phyloP scores from a whole-genome alignment of 2,888 invertebrate species.

The Hecatera dysodea region DNA sequence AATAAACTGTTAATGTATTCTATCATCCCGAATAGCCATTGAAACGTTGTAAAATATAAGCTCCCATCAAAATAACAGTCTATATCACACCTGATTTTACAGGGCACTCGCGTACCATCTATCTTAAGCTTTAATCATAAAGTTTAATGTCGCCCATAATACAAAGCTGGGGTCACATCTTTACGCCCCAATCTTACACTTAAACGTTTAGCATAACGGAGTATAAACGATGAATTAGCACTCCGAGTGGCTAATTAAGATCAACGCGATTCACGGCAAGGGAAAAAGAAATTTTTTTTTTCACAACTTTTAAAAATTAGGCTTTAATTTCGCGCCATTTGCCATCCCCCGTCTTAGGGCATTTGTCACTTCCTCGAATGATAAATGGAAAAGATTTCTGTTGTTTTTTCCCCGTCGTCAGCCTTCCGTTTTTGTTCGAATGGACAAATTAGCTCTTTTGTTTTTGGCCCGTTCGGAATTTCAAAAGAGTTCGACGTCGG shows the following conservation, averaged over 20 bases:
- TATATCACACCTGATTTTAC: conserved; percentile 61
- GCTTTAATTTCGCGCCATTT: conserved; percentile 75
- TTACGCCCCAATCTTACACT: conserved; percentile 66
- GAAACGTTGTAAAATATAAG: conserved; percentile 40
- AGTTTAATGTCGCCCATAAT: conserved; percentile 62
- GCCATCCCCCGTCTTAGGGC: conserved; percentile 63
- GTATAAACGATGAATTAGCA: conserved; percentile 71
- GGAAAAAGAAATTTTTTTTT: conserved; percentile 54
- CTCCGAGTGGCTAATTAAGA: conserved; percentile 67
- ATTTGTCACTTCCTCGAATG: conserved; percentile 75
- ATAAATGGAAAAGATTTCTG: conserved; percentile 71
- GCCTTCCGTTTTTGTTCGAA: conserved; percentile 65
- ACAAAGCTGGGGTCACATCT: conserved; percentile 62
- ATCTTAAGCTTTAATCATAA: conserved; percentile 61
- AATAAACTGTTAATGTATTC: conserved; percentile 49
- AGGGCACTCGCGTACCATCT: conserved; percentile 47
- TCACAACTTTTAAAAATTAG: conserved; percentile 68
- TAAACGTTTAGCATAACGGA: conserved; percentile 65
- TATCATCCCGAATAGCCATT: conserved; percentile 25
- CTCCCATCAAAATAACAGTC: conserved; percentile 56
- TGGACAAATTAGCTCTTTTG: conserved; percentile 81
- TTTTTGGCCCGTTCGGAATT: conserved; percentile 67
- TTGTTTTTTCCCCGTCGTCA: conserved; percentile 68
- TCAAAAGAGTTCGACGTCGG: conserved; percentile 71
- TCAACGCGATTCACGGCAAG: conserved; percentile 46